Evolutionary conservation across 2,888 invertebrate species (phyloP).

Genomic region (Ferrisia virgata): DNA sequence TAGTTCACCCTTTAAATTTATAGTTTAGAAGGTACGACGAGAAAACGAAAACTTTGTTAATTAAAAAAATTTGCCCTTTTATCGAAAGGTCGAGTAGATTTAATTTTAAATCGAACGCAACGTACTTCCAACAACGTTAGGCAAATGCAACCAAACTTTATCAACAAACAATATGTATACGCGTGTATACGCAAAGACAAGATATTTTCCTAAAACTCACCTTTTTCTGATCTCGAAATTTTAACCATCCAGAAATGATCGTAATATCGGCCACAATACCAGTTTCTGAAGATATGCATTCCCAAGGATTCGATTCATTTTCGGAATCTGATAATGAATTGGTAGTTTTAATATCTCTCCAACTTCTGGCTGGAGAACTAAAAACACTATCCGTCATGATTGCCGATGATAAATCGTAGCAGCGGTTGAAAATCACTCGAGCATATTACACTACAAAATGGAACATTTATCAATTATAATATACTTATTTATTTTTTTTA

Average conservation of each 20-base stretch:
- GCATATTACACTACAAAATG: too few species aligned
- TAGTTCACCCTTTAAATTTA: background rate
- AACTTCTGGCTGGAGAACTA: slow-evolving; percentile 43
- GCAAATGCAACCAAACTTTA: background rate
- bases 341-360: slow-evolving; percentile 24
- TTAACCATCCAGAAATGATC: slow-evolving; percentile 41
- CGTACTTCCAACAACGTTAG: background rate
- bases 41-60: slow-evolving; percentile 7
- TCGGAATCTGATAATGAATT: slow-evolving; percentile 37
- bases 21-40: background rate
- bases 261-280: background rate
- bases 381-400: slow-evolving; percentile 43
- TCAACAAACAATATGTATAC: too few species aligned
- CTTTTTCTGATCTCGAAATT: slow-evolving; percentile 43
- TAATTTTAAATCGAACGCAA: background rate
- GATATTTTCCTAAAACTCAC: background rate
- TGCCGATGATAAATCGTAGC: too few species aligned
- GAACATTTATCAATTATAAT: too few species aligned
- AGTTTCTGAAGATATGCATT: background rate
- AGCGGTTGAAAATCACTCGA: background rate
- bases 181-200: background rate
- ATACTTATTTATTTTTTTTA: too few species aligned
- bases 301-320: slow-evolving; percentile 30
- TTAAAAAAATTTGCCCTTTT: slow-evolving; percentile 23
- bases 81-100: background rate